Evolutionary conservation across 2,113 vertebrate genomes (phyloP).

Genomic region (Thunnus thynnus): DNA sequence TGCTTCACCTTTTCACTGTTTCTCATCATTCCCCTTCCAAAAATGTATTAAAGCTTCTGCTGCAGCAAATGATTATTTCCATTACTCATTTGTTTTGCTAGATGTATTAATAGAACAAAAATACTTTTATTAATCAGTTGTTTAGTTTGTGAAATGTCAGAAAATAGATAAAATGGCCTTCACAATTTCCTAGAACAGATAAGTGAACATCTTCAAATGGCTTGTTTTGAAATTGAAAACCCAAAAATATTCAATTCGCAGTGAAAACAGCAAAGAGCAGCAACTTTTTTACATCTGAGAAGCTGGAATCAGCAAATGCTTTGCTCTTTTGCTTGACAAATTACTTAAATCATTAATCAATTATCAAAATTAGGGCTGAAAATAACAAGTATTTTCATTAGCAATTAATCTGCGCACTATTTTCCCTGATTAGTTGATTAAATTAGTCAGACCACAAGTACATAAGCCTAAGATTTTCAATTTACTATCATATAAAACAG

Average conservation of each 20-base stretch:
- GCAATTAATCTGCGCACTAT: not conserved
- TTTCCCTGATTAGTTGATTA: not conserved
- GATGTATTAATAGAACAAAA: too few species aligned
- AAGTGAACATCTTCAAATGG: not conserved
- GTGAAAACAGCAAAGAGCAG: not conserved
- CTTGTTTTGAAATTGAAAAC: not conserved
- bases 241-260: not conserved
- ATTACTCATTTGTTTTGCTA: too few species aligned
- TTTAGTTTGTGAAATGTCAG: not conserved
- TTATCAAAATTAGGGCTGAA: not conserved
- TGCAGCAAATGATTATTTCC: not conserved
- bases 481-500: too few species aligned
- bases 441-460: not conserved
- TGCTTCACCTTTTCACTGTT: not conserved
- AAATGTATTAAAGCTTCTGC: too few species aligned
- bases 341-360: not conserved
- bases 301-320: not conserved
- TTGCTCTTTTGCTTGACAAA: not conserved
- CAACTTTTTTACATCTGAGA: not conserved
- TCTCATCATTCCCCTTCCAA: not conserved
- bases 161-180: not conserved
- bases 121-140: too few species aligned
- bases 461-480: slow-evolving; percentile 1
- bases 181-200: not conserved
- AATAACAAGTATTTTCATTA: not conserved